Evolutionary conservation across 2,888 invertebrate genomes (phyloP).

Genomic region (Orthosia incerta): DNA sequence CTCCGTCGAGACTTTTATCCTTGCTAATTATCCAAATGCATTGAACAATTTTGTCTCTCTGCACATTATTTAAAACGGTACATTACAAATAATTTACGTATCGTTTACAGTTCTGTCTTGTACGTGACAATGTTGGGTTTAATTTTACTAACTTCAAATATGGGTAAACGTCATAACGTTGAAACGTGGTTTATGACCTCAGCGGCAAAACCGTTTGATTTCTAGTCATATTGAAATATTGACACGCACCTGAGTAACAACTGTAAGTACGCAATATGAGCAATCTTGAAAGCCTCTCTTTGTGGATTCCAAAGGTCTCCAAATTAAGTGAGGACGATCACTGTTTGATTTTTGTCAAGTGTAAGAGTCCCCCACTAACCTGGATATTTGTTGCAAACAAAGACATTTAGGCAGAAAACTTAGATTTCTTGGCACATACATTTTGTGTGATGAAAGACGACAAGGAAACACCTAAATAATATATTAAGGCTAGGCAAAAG

Average conservation of each 20-base stretch:
- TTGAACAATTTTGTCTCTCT: conserved; percentile 15
- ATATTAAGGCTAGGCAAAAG: no score
- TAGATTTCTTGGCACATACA: not conserved
- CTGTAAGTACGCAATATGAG: not conserved
- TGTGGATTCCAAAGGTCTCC: not conserved
- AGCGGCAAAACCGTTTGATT: conserved; percentile 48
- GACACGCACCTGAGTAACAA: conserved; percentile 6
- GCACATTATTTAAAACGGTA: conserved; percentile 27
- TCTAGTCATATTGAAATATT: conserved; percentile 35
- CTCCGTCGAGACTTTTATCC: not conserved
- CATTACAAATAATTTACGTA: conserved; percentile 29
- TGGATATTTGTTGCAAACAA: not conserved
- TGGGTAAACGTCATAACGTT: conserved; percentile 39
- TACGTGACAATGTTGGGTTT: conserved; percentile 50
- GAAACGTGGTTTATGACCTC: conserved; percentile 47
- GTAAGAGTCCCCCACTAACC: not conserved
- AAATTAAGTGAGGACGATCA: not conserved
- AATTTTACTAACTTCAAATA: conserved; percentile 52
- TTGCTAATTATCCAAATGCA: conserved; percentile 10
- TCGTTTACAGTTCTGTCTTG: conserved; percentile 39
- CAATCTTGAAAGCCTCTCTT: not conserved
- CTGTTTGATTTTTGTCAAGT: not conserved
- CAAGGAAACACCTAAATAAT: no score
- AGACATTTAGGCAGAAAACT: not conserved
- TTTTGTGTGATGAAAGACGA: not conserved